Base-by-base conservation (phyloP, 2,113 vertebrate species). In the Dipodomys stephensi region DNA sequence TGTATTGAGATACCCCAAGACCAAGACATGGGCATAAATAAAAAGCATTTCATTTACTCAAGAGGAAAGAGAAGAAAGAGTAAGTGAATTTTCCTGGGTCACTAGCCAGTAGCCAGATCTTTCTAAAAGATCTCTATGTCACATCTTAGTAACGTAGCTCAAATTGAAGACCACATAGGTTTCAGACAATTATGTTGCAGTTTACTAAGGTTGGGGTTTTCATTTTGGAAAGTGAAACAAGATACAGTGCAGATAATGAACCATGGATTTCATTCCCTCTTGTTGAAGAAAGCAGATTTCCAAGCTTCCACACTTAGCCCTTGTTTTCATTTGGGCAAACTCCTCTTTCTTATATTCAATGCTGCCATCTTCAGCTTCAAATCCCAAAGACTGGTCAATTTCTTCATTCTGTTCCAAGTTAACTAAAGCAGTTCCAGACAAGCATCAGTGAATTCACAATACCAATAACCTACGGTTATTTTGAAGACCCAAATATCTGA, bases 11-110 rank as follows among this genome's bases (percentile, higher is more conserved):
- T 4, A 25, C 5, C 32, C 7, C 11, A 28, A 9, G 11, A 2
- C 25, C 53, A 2, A 19, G 13, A 94, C 82, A 83, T 90, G 44
- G 64, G 44, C 91, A 84, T 25, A 22, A 46, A 27, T n/a, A 83
- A 92, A 82, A 53, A 87, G 4, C 3, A 49, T 89, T 89, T 93
- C 3, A 49, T 89, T 89, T 93, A 39, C 7, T 60, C 83, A 62
- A 84, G 0, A 74, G 30, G 22, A 46, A 93, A 84, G 73, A 68
- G 32, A 97, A 28, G 53, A 68, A 46, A 16, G 0, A 28, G 85
- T 93, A 96, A 18, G 39, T 46, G 71, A 35, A 62, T 53, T 53
- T 78, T 53, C 13, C 83, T 67, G 11, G 32, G 32, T 23, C 13
- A 57, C 11, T 81, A 44, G 44, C 67, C 1, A 80, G 2, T 64